phyloP scores from a whole-genome alignment of 1,140 invertebrate genomes.

The Drosophila biarmipes region DNA sequence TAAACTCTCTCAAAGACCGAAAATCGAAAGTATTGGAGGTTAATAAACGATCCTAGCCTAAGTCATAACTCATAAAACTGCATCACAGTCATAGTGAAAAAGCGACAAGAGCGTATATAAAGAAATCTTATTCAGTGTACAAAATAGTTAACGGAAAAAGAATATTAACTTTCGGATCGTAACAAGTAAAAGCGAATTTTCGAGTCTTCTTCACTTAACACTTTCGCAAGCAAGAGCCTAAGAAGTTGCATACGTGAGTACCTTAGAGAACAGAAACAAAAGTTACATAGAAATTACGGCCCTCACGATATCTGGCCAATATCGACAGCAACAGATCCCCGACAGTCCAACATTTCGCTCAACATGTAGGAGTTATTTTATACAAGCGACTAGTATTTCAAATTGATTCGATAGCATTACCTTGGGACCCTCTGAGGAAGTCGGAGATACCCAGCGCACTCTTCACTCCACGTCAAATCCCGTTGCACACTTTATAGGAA shows the following conservation, averaged over 20 bases:
- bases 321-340: constrained; percentile 25
- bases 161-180: constrained; percentile 28
- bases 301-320: constrained; percentile 34
- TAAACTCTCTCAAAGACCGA: constrained; percentile 18
- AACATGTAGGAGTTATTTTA: constrained; percentile 55
- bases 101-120: not conserved
- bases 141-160: constrained; percentile 25
- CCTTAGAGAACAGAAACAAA: constrained; percentile 61
- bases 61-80: constrained; percentile 38
- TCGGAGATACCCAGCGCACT: constrained; percentile 45
- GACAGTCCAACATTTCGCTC: constrained; percentile 47
- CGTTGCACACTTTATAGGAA: constrained; percentile 42
- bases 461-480: constrained; percentile 34
- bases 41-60: constrained; percentile 30
- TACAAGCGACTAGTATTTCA: constrained; percentile 47
- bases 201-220: constrained; percentile 37
- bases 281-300: constrained; percentile 32
- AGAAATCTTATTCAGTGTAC: constrained; percentile 43
- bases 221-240: constrained; percentile 40
- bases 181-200: constrained; percentile 31
- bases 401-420: constrained; percentile 25
- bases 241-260: constrained; percentile 71
- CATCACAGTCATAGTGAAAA: constrained; percentile 44
- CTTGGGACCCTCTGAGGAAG: constrained; percentile 41
- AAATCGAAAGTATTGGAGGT: constrained; percentile 2